Conservation (phyloP, 2,113 vertebrate species). For the Lutjanus erythropterus region DNA sequence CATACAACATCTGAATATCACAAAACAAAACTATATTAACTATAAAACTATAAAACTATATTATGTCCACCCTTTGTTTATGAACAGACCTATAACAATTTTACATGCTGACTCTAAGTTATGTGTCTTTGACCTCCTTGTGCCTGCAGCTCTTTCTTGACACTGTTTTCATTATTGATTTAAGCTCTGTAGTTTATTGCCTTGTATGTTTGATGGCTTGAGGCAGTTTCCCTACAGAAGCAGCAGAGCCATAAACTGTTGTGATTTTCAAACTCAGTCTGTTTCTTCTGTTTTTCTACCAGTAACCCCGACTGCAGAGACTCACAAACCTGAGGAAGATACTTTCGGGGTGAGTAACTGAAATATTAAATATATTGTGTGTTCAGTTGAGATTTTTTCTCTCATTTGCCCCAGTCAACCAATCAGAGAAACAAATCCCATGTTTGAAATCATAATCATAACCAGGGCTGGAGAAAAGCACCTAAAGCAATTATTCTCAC, state of each 20-base stretch:
- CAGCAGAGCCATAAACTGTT: neutral
- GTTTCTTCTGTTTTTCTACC: conserved; percentile 38
- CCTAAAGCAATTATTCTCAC: neutral
- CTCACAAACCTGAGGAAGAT: conserved; percentile 92
- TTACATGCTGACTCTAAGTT: neutral
- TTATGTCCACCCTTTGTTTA: neutral
- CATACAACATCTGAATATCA: neutral
- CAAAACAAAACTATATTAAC: neutral
- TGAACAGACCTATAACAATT: neutral
- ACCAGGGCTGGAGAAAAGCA: neutral
- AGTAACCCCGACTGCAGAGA: conserved; percentile 89
- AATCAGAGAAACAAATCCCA: neutral
- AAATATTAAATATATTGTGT: neutral
- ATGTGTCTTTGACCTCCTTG: neutral
- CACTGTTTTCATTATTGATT: neutral
- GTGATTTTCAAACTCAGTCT: neutral
- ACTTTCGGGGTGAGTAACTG: conserved; percentile 92
- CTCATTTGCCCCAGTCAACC: neutral
- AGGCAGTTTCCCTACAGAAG: neutral
- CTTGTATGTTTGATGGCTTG: neutral
- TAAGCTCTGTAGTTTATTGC: neutral
- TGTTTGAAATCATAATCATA: neutral
- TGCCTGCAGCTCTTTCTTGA: neutral
- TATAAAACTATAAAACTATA: neutral
- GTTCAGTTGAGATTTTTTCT: neutral